phyloP scores from a whole-genome alignment of 2,888 invertebrate genomes.

The Adelognathus sp. region DNA sequence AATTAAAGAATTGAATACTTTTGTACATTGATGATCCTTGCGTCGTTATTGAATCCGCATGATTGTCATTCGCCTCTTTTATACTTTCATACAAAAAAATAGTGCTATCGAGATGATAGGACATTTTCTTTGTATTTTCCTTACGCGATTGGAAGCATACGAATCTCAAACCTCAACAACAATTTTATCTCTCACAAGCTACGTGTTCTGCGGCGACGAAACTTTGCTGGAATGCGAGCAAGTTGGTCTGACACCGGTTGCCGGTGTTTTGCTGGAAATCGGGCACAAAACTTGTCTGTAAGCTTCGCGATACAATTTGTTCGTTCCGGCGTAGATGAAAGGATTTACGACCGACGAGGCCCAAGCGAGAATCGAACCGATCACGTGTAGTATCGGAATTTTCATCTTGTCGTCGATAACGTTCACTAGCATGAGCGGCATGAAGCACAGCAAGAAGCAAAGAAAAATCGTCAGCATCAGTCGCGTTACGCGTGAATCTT shows the following conservation, averaged over 20 bases:
- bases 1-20: conserved; percentile 58
- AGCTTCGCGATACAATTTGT: conserved; percentile 88
- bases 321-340: conserved; percentile 94
- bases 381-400: conserved; percentile 89
- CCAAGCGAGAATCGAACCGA: conserved; percentile 94
- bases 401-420: conserved; percentile 91
- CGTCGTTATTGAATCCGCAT: conserved; percentile 31
- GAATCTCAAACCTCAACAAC: background rate
- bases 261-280: conserved; percentile 63
- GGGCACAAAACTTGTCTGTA: conserved; percentile 77
- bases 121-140: too few species aligned
- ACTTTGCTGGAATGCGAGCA: conserved; percentile 77
- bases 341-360: conserved; percentile 95
- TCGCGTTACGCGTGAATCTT: conserved; percentile 91
- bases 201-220: conserved; percentile 72
- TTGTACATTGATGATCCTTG: conserved; percentile 56
- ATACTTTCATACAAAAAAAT: too few species aligned
- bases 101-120: too few species aligned
- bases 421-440: conserved; percentile 94
- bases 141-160: background rate
- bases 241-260: conserved; percentile 65
- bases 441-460: conserved; percentile 92
- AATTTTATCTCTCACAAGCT: conserved; percentile 22
- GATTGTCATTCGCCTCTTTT: background rate
- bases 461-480: conserved; percentile 94